Conservation (phyloP, 2,797 vertebrate genomes). For the Gymnoscopelus braueri region DNA sequence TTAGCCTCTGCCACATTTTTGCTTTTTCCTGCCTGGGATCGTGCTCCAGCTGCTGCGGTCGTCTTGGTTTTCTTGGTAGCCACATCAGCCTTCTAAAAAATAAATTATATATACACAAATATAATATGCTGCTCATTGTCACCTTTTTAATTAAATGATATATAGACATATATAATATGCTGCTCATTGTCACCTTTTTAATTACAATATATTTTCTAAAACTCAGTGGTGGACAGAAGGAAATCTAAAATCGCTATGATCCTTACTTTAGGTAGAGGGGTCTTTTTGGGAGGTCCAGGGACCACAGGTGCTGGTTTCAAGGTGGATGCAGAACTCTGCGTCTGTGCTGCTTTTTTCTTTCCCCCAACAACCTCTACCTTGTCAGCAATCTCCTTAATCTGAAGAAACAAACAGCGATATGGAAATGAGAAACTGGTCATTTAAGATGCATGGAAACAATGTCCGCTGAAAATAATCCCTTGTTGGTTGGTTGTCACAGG, state of each 20-base stretch:
- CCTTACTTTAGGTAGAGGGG: conserved; percentile 7
- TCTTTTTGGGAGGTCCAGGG: conserved; percentile 15
- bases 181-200: too few species aligned
- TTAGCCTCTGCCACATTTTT: conserved; percentile 84
- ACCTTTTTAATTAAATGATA: too few species aligned
- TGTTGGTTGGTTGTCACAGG: too few species aligned
- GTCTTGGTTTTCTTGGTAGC: conserved; percentile 21
- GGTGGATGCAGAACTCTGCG: conserved; percentile 73
- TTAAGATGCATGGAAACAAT: neutral
- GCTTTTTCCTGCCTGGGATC: conserved; percentile 77
- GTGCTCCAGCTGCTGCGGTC: conserved; percentile 35
- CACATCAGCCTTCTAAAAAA: neutral
- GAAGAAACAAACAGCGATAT: conserved; percentile 3
- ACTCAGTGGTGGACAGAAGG: neutral
- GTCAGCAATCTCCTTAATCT: conserved; percentile 92
- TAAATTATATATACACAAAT: neutral
- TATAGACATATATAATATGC: too few species aligned
- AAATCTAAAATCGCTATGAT: neutral
- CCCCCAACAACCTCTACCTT: conserved; percentile 85
- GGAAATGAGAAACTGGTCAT: neutral
- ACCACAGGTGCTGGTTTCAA: neutral
- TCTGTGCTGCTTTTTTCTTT: conserved; percentile 80
- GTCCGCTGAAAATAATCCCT: too few species aligned
- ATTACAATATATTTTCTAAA: neutral
- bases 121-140: too few species aligned